Base-by-base conservation (phyloP, 2,888 invertebrate genomes). In the Drosophila pegasa region DNA sequence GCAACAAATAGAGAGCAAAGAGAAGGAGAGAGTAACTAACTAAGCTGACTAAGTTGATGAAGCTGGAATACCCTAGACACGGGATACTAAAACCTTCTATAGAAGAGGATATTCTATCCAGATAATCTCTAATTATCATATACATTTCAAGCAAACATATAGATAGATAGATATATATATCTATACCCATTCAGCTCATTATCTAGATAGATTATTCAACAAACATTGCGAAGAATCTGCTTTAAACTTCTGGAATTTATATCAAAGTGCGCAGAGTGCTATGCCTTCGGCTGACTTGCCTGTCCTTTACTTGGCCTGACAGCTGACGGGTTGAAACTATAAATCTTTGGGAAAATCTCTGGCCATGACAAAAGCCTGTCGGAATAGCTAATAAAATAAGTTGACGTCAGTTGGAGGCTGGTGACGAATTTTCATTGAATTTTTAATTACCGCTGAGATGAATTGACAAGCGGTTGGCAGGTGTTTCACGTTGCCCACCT, bases 401-500 rank as follows among this genome's bases (percentile, higher is more conserved):
- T 38, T 60, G 35, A 61, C 50, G 55, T 54, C 55, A 61, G 45
- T 33, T 33, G 33, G 33, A 31, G 37, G 12, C 16, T 60, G 60
- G 33, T 68, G 64, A 58, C 57, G 56, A 70, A 47, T 70, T 58
- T 65, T 38, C 62, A 60, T 59, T 65, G 78, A 82, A 82, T 85
- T 82, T 85, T 66, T 78, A 78, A 85, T 75, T 75, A 80, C 61
- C 62, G 43, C 51, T 62, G 62, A 67, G 60, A 70, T 63, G 70
- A 83, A 86, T 71, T 86, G 87, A 83, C 87, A 86, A 65, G 76
- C 57, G 62, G 55, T 59, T 83, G 82, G 50, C 82, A 86, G 83
- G 70, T 73, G 70, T 64, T 68, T 58, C 57, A 55, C 37, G 63
- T 45, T 22, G 57, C 67, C 68, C 75, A 75, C 68, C 76, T 76